A percentile compares a stretch with the other conserved stretches of the same genome.
These are phyloP conservation scores for Trichacis sp. DNA, from an alignment of 2,888 invertebrate genomes.

Conservation along the genomic window DNA sequence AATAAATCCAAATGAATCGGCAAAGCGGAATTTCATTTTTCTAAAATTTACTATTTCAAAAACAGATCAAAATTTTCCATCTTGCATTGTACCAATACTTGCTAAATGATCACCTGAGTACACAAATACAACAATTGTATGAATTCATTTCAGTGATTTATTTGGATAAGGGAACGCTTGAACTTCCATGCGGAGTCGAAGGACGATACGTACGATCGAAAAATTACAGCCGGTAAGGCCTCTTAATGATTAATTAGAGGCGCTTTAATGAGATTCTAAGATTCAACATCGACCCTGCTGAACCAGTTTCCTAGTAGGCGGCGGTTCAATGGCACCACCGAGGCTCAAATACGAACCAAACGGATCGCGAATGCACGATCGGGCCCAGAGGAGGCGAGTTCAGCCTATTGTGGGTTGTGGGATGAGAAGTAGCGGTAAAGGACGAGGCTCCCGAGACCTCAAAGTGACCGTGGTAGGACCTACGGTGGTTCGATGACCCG, in stretches of 20 bases:
- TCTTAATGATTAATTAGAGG: constrained; percentile 10
- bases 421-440: constrained; percentile 20
- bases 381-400: constrained; percentile 25
- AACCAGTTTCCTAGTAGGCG: constrained; percentile 24
- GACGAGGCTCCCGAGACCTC: constrained; percentile 27
- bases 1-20: too few species aligned
- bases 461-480: constrained; percentile 35
- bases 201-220: too few species aligned
- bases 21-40: too few species aligned
- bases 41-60: too few species aligned
- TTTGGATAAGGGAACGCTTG: background rate
- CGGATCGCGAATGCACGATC: constrained; percentile 15
- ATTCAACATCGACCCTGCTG: constrained; percentile 17
- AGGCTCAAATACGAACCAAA: constrained; percentile 11
- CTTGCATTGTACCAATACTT: too few species aligned
- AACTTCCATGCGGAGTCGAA: too few species aligned
- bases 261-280: background rate
- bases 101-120: too few species aligned
- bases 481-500: constrained; percentile 55
- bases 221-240: background rate
- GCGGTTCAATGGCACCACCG: constrained; percentile 26
- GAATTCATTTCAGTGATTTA: too few species aligned
- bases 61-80: too few species aligned
- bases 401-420: constrained; percentile 21
- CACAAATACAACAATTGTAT: background rate